These are phyloP conservation scores for Crocodylus rhombifer DNA, from an alignment of 2,797 vertebrate genomes.

Conservation along the genomic window DNA sequence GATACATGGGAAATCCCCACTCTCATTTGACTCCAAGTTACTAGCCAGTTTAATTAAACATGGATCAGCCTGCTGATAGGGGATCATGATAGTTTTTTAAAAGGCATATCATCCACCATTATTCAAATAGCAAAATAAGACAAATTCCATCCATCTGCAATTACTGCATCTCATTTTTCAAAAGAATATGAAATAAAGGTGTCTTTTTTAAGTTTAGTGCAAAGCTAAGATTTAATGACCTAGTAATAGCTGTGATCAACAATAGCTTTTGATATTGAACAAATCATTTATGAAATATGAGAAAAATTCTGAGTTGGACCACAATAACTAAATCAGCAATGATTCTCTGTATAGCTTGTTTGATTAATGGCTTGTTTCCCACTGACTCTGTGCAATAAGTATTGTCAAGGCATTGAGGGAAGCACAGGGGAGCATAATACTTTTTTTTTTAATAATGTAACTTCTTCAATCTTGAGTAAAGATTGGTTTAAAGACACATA, in stretches of 20 bases:
- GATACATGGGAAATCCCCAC: neutral
- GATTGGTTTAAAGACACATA: no score
- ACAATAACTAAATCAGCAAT: neutral
- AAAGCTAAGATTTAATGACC: neutral
- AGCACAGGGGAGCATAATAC: no score
- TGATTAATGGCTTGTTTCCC: neutral
- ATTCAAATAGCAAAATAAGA: neutral
- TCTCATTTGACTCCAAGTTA: neutral
- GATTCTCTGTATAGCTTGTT: neutral
- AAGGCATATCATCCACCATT: neutral
- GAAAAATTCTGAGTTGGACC: neutral
- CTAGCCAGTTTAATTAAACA: neutral
- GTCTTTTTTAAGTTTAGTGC: neutral
- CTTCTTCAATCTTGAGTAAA: no score
- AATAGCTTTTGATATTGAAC: neutral
- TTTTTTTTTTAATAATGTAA: no score
- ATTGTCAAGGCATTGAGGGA: neutral
- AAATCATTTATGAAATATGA: neutral
- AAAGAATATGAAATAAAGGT: neutral
- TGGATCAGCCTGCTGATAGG: conserved; percentile 10
- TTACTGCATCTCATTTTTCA: neutral
- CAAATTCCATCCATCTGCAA: conserved; percentile 2
- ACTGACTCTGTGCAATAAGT: neutral
- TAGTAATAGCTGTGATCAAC: neutral
- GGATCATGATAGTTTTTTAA: neutral